Percentiles rank a stretch among this genome's conserved stretches.
phyloP scores from a whole-genome alignment of 2,113 vertebrate species.

The Cynocephalus volans region DNA sequence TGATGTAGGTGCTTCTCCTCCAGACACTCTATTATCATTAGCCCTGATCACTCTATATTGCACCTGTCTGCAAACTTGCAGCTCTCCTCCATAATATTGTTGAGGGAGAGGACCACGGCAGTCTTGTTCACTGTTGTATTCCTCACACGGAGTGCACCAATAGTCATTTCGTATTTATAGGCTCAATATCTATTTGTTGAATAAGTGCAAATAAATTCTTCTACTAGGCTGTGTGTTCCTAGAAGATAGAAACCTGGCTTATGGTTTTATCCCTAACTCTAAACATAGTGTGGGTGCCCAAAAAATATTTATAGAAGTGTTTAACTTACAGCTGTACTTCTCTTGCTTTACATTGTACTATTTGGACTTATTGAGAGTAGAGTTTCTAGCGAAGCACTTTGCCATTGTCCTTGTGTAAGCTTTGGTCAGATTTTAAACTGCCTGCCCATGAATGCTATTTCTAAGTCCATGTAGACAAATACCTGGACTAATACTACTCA shows the following conservation, averaged over 20 bases:
- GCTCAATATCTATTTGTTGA: background rate
- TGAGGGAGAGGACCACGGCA: background rate
- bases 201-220: background rate
- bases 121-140: background rate
- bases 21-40: background rate
- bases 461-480: background rate
- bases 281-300: background rate
- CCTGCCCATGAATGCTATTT: background rate
- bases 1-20: background rate
- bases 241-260: background rate
- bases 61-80: background rate
- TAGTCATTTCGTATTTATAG: background rate
- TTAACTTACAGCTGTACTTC: background rate
- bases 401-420: background rate
- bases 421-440: background rate
- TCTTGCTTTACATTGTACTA: background rate
- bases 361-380: background rate
- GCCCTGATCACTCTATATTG: background rate
- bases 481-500: background rate
- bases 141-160: background rate
- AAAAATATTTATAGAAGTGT: background rate
- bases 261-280: background rate
- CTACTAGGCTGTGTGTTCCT: background rate
- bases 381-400: background rate
- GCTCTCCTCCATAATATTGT: background rate